A percentile compares a stretch with the other conserved stretches of the same genome.
phyloP scores from a whole-genome alignment of 2,113 vertebrate genomes.

The Anoura caudifer region DNA sequence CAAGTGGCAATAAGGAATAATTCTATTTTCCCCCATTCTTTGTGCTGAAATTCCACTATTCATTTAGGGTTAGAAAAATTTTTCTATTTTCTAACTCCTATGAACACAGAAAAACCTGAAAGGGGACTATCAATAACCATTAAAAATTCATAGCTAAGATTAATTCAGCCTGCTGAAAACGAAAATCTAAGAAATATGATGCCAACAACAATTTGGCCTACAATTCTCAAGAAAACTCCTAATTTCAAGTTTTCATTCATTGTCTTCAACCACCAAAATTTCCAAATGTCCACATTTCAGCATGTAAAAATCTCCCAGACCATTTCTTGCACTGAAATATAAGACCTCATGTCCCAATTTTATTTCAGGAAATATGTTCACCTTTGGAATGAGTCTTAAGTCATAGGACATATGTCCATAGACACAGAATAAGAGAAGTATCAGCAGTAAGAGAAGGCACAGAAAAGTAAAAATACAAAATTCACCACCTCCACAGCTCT shows the following conservation, averaged over 20 bases:
- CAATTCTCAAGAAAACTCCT: not conserved
- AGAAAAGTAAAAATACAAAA: not conserved
- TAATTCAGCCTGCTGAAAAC: constrained; percentile 22
- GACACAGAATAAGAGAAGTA: not conserved
- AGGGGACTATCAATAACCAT: not conserved
- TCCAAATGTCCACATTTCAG: not conserved
- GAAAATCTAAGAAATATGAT: not conserved
- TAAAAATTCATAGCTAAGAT: not conserved
- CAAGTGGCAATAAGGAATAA: not conserved
- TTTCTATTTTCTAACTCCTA: constrained; percentile 18
- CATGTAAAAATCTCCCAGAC: not conserved
- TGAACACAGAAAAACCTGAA: constrained; percentile 32
- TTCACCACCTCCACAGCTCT: not conserved
- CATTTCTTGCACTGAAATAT: constrained; percentile 11
- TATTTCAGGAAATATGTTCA: constrained; percentile 29
- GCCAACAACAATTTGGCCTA: not conserved
- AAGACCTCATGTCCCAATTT: not conserved
- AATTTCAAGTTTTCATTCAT: not conserved
- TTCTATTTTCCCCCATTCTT: not conserved
- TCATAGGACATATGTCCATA: not conserved
- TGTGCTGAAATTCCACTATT: not conserved
- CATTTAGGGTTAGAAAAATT: not conserved
- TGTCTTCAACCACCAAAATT: constrained; percentile 6
- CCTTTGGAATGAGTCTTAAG: not conserved
- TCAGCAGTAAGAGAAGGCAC: not conserved